Evolutionary conservation across 2,888 invertebrate genomes (phyloP), one percentile per base, ranked within the genome.

Genomic region (Apamea epomidion): DNA sequence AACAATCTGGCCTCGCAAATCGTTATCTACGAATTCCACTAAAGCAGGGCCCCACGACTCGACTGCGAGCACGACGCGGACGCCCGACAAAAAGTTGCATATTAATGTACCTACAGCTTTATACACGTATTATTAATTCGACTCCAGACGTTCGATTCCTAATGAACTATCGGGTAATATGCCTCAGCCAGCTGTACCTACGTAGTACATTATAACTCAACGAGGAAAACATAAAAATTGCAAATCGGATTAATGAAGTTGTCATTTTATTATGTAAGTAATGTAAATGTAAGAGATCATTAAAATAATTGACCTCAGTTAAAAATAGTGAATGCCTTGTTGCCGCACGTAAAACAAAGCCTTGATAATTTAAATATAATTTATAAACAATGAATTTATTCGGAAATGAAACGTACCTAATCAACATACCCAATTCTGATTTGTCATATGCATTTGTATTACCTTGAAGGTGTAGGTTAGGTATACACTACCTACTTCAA

Each of bases 71-170:
- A 88, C 85, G 81, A 82, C 75, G 64, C 60, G 67, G 79, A 75
- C 77, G 74, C 74, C 29, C 71, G 74, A 68, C 88, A 85, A 87
- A 89, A 91, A 91, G 74, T 82, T 88, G 82, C 86, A 89, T 88
- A 90, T 85, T 87, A 86, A 90, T 85, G 42, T 79, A 58, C 12
- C 54, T 25, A 60, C 58, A 76, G 45, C 76, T 74, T 62, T 78
- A 74, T 67, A 69, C 37, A 5, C 16, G 48, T 80, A 80, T 83
- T 81, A 83, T 76, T 72, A 71, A 81, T 77, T 84, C 70, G 72
- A 89, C 65, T 72, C 76, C 78, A 86, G 76, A 69, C 81, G 42
- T 81, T 79, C 62, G 62, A 86, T 76, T 80, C 74, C 42, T 37
- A 76, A 72, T 74, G 69, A 79, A 82, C 82, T 76, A 70, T 82